phyloP scores from a whole-genome alignment of 2,113 vertebrate species.

The Charina bottae region DNA sequence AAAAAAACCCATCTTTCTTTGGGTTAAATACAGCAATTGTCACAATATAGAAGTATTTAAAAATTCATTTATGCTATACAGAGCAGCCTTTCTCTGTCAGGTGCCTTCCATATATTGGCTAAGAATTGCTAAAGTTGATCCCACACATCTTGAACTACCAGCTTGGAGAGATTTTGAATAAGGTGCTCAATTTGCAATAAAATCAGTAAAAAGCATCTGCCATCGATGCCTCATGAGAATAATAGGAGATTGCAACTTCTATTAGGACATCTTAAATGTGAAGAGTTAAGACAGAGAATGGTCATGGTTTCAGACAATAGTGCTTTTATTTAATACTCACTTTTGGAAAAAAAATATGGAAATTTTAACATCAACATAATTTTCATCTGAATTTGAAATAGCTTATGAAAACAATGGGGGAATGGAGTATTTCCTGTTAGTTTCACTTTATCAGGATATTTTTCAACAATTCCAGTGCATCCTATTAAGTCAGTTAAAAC shows the following conservation, averaged over 20 bases:
- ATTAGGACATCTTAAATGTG: neutral
- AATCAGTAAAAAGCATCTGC: neutral
- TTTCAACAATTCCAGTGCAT: neutral
- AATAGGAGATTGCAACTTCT: neutral
- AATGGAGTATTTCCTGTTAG: neutral
- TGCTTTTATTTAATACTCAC: slow-evolving; percentile 60
- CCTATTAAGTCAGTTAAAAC: slow-evolving; percentile 38
- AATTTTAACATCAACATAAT: slow-evolving; percentile 2
- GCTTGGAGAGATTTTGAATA: neutral
- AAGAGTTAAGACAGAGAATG: neutral
- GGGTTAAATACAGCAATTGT: neutral
- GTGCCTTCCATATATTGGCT: neutral
- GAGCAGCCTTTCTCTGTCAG: neutral
- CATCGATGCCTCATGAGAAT: neutral
- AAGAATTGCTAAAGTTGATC: neutral
- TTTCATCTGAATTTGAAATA: neutral
- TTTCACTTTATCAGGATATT: slow-evolving; percentile 32
- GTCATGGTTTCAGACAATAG: slow-evolving; percentile 10
- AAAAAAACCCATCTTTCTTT: neutral
- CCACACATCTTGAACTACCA: neutral
- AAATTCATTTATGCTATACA: neutral
- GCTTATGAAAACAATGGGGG: neutral
- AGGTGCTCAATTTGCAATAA: neutral
- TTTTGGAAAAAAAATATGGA: slow-evolving; percentile 4
- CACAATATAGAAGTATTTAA: neutral